These are phyloP conservation scores for Chloropsis hardwickii DNA, from an alignment of 2,113 vertebrate genomes.

Conservation along the genomic window DNA sequence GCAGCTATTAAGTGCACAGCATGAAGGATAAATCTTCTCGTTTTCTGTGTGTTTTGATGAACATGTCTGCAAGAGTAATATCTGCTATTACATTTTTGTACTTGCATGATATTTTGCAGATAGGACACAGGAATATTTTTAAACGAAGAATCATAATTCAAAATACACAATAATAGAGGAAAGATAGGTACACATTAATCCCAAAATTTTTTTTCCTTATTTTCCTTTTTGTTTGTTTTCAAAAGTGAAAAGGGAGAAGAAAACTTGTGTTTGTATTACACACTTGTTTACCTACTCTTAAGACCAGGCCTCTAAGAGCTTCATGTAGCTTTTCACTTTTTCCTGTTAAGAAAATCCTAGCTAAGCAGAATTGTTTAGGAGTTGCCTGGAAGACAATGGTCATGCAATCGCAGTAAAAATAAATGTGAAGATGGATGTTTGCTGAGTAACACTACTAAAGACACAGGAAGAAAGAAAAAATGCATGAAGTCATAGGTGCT, in stretches of 20 bases:
- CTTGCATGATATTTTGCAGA: neutral
- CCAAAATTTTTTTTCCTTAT: neutral
- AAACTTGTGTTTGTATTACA: neutral
- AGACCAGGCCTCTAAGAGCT: accelerated
- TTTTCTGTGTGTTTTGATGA: neutral
- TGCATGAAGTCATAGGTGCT: neutral
- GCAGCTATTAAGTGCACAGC: neutral
- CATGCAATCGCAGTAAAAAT: neutral
- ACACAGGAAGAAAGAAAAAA: neutral
- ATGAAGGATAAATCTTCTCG: neutral
- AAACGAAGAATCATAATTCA: neutral
- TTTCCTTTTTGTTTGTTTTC: neutral
- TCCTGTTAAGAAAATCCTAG: neutral
- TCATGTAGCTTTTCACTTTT: neutral
- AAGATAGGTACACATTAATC: neutral
- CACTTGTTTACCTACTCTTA: neutral
- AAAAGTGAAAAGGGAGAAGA: neutral
- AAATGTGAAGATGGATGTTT: neutral
- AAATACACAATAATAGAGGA: neutral
- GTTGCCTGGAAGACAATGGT: neutral
- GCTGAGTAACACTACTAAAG: neutral
- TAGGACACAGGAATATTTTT: neutral
- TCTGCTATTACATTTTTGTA: neutral
- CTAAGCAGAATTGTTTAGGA: neutral
- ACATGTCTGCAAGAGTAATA: neutral